Evolutionary conservation across 2,888 invertebrate genomes (phyloP).

Genomic region (Ochropleura leucogaster): DNA sequence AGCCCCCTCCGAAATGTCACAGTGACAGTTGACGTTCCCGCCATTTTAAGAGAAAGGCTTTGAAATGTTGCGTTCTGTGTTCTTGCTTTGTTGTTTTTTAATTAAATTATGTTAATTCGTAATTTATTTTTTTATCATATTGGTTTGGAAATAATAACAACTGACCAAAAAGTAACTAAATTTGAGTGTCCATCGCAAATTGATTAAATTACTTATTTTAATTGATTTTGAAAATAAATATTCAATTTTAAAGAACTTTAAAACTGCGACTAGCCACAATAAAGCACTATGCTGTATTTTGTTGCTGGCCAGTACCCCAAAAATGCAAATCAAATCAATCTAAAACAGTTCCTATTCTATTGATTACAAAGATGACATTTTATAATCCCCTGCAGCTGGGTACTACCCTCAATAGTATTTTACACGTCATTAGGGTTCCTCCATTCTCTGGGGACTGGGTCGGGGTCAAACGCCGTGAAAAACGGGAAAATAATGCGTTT

Average conservation of each 20-base stretch:
- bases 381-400: constrained; percentile 64
- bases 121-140: neutral
- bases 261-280: neutral
- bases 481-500: constrained; percentile 82
- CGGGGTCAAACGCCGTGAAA: constrained; percentile 85
- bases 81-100: constrained; percentile 57
- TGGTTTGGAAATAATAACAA: neutral
- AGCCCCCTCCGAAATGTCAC: constrained; percentile 82
- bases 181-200: too few relatives aligned
- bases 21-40: constrained; percentile 83
- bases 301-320: constrained; percentile 43
- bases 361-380: constrained; percentile 59
- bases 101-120: constrained; percentile 51
- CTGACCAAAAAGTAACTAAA: neutral
- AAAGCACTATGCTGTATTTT: neutral
- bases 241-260: neutral
- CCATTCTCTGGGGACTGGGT: constrained; percentile 70
- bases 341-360: constrained; percentile 51
- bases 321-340: constrained; percentile 48
- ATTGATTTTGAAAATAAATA: neutral
- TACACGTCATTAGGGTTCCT: constrained; percentile 84
- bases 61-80: constrained; percentile 30
- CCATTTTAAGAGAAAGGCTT: constrained; percentile 63
- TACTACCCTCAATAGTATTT: constrained; percentile 75
- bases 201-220: neutral